A percentile compares a stretch with the other conserved stretches of the same genome.
Conservation (phyloP, 2,888 invertebrate genomes). For the Toxonevra muliebris region DNA sequence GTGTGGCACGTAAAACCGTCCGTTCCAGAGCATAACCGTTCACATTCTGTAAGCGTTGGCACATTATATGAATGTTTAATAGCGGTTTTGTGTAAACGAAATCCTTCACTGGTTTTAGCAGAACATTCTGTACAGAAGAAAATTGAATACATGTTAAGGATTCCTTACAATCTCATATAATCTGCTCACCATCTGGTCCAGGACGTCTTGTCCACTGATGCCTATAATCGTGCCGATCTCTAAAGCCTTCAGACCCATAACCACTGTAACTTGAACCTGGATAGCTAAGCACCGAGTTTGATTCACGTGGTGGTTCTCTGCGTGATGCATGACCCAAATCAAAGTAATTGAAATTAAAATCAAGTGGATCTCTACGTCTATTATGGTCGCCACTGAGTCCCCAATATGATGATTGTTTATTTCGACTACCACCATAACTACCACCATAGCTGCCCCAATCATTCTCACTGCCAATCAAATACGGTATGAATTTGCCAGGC, state of each 20-base stretch:
- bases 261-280: slow-evolving; percentile 64
- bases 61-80: slow-evolving; percentile 74
- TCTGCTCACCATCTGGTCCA: slow-evolving; percentile 61
- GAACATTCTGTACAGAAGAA: slow-evolving; percentile 72
- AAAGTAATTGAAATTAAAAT: slow-evolving; percentile 66
- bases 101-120: slow-evolving; percentile 77
- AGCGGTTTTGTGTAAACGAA: slow-evolving; percentile 75
- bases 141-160: slow-evolving; percentile 30
- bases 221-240: slow-evolving; percentile 58
- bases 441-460: slow-evolving; percentile 73
- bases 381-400: slow-evolving; percentile 63
- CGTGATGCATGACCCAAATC: slow-evolving; percentile 65
- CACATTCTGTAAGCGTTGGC: slow-evolving; percentile 79
- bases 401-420: slow-evolving; percentile 67
- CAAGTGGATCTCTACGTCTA: slow-evolving; percentile 56
- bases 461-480: slow-evolving; percentile 67
- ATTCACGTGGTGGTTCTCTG: slow-evolving; percentile 51
- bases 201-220: slow-evolving; percentile 65
- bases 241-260: slow-evolving; percentile 46
- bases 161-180: slow-evolving; percentile 3
- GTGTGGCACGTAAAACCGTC: slow-evolving; percentile 78
- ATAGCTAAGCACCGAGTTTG: slow-evolving; percentile 66
- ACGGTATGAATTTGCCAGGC: slow-evolving; percentile 67
- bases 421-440: slow-evolving; percentile 68
- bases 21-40: slow-evolving; percentile 77